Conservation (phyloP, 2,797 vertebrate genomes). For the Jordanella pulchra region DNA sequence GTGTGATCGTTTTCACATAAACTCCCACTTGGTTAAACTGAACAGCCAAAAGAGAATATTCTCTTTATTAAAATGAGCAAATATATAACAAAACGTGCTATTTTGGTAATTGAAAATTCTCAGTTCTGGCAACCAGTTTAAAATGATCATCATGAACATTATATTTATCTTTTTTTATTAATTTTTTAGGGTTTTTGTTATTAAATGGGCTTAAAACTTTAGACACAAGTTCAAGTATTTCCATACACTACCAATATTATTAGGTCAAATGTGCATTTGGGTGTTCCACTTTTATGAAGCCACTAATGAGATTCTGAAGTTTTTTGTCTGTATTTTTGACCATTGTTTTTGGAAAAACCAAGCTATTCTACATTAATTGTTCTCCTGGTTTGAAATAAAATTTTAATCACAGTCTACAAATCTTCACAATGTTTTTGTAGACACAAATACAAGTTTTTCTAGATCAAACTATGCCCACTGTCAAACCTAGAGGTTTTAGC, state of each 20-base stretch:
- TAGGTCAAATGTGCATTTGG: neutral
- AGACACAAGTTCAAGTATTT: neutral
- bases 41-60: slow-evolving; percentile 12
- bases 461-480: no score
- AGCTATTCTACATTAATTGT: no score
- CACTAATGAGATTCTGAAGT: neutral
- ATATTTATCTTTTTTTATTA: neutral
- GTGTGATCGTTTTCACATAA: slow-evolving; percentile 30
- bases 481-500: no score
- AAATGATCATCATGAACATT: neutral
- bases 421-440: no score
- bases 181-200: neutral
- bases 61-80: slow-evolving; percentile 4
- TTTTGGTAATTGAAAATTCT: neutral
- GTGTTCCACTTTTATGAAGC: neutral
- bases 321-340: no score
- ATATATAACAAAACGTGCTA: slow-evolving; percentile 16
- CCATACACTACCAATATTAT: neutral
- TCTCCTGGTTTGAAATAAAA: no score
- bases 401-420: neutral
- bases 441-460: no score
- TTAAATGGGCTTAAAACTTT: neutral
- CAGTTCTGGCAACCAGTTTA: neutral
- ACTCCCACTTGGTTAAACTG: slow-evolving; percentile 15
- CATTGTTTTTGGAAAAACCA: no score